Base-by-base conservation (phyloP, 2,113 vertebrate genomes). In the Sorex fumeus region DNA sequence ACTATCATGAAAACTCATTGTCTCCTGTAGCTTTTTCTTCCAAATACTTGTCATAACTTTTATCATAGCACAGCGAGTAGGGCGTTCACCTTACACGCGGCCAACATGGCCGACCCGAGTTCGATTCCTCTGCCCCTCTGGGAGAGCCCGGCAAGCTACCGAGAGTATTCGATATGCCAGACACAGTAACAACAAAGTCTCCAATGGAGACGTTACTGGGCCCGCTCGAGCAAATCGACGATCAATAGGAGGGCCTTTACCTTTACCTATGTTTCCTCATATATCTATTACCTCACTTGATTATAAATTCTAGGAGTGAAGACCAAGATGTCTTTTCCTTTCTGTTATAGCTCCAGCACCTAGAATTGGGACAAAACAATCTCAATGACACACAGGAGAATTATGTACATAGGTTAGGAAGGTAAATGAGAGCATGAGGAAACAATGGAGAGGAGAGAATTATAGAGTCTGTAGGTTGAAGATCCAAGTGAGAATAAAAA, bases 1-100 rank as follows among this genome's bases (percentile, higher is more conserved):
- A 28, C 45, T 79, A 28, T 85, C 88, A 82, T 77, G 82, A 32
- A 32, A 95, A 91, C 27, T 84, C 66, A 69, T 84, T 23, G 40
- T 50, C 76, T 92, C 32, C 25, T 86, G 11, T 25, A 70, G 53
- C 75, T 66, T 88, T 60, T 71, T 50, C 81, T 88, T 85, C 47
- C 78, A 87, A 84, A 53, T 8, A 69, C n/a, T 69, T 72, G 78
- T 87, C 72, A 12, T 21, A 90, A 45, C 80, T 67, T 83, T 90
- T 84, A 94, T 88, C 66, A 74, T 21, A 57, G n/a, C n/a, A n/a
- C n/a, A n/a, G n/a, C n/a, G n/a, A n/a, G n/a, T n/a, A n/a, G n/a
- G n/a, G n/a, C n/a, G n/a, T n/a, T n/a, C n/a, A n/a, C n/a, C n/a
- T n/a, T n/a, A n/a, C n/a, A n/a, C n/a, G n/a, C n/a, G n/a, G n/a